Percentiles rank a stretch among this genome's conserved stretches.
Conservation (phyloP, 1,140 invertebrate genomes). For the Nixonia krombeini region DNA sequence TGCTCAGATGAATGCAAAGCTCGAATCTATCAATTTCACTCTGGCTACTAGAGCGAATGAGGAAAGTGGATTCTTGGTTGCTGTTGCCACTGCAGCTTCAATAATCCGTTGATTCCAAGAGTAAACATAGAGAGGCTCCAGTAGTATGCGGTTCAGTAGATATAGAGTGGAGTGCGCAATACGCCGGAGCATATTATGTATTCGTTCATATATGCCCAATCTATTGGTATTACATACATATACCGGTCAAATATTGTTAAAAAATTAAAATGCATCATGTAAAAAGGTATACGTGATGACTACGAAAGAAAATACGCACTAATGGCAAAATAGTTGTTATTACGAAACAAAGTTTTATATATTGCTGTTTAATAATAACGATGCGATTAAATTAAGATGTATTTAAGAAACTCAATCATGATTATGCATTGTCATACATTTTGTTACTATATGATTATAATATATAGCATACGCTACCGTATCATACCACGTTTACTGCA, state of each 20-base stretch:
- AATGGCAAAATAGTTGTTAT: too few species aligned
- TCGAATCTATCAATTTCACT: conserved; percentile 69
- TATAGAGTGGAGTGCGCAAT: conserved; percentile 27
- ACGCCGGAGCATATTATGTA: conserved; percentile 38
- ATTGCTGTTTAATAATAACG: too few species aligned
- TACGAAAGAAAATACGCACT: too few species aligned
- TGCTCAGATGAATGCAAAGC: conserved; percentile 55
- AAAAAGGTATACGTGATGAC: neutral
- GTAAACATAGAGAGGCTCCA: conserved; percentile 58
- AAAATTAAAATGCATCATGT: conserved; percentile 8
- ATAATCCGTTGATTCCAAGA: conserved; percentile 64
- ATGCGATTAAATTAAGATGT: too few species aligned
- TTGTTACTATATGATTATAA: too few species aligned
- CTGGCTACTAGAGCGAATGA: conserved; percentile 36
- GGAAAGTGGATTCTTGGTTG: conserved; percentile 28
- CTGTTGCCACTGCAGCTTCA: conserved; percentile 43
- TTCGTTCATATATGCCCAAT: conserved; percentile 25
- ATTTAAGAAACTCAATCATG: too few species aligned
- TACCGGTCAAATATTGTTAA: conserved; percentile 2
- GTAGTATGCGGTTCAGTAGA: conserved; percentile 38
- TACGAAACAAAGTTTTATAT: too few species aligned
- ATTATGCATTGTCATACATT: too few species aligned
- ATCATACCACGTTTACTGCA: too few species aligned
- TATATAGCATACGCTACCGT: too few species aligned
- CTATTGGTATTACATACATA: conserved; percentile 8